Evolutionary conservation across 1,140 invertebrate species (phyloP).

Genomic region (Drosophila kanapiae): DNA sequence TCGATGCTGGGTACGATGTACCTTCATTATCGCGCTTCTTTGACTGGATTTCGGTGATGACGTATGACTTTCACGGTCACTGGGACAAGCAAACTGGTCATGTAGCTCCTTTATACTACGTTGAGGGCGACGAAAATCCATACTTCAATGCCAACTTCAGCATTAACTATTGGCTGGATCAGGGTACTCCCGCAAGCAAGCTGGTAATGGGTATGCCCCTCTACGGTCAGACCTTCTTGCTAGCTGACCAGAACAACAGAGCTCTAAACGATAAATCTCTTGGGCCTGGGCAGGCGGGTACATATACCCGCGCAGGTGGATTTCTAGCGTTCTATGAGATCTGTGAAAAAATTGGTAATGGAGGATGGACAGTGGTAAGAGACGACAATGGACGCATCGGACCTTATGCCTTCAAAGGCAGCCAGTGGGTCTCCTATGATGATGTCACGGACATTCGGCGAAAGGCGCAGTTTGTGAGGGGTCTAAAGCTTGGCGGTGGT

Average conservation of each 20-base stretch:
- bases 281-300: constrained; percentile 91
- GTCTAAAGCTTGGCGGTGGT: constrained; percentile 89
- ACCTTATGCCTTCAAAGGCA: constrained; percentile 90
- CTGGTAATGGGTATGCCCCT: constrained; percentile 93
- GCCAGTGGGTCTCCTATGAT: constrained; percentile 94
- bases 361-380: constrained; percentile 89
- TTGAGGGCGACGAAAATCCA: constrained; percentile 90
- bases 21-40: constrained; percentile 89
- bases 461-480: constrained; percentile 87
- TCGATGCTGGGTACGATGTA: constrained; percentile 93
- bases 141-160: constrained; percentile 94
- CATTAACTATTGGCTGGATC: constrained; percentile 92
- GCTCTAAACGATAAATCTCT: constrained; percentile 90
- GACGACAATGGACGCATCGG: constrained; percentile 89
- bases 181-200: constrained; percentile 91
- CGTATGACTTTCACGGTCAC: constrained; percentile 95
- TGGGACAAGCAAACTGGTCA: constrained; percentile 97
- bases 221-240: constrained; percentile 93
- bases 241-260: constrained; percentile 87
- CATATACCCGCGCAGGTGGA: constrained; percentile 92
- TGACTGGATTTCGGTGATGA: constrained; percentile 96
- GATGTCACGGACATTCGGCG: constrained; percentile 89
- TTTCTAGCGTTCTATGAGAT: constrained; percentile 95
- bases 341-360: constrained; percentile 87
- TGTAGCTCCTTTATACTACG: constrained; percentile 92